phyloP scores from a whole-genome alignment of 2,888 invertebrate genomes.

The Corbicula japonica region DNA sequence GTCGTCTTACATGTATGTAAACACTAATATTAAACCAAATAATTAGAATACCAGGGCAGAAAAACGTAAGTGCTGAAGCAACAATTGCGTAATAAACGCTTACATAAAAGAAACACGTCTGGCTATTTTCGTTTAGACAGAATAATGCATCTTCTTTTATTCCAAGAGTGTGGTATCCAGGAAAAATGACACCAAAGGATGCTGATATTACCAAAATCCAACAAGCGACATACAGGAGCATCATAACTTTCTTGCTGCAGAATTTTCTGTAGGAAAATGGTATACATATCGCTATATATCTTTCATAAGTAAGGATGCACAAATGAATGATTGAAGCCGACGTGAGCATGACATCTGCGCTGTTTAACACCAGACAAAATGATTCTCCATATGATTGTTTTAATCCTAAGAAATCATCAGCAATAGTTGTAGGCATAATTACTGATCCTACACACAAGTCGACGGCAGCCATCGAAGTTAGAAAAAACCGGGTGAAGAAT shows the following conservation, averaged over 20 bases:
- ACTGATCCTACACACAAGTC: conserved; percentile 44
- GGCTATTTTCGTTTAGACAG: conserved; percentile 8
- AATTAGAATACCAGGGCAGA: conserved; percentile 36
- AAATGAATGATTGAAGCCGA: conserved; percentile 52
- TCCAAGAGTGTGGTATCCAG: conserved; percentile 19
- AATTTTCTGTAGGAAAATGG: conserved; percentile 39
- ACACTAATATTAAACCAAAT: conserved; percentile 36
- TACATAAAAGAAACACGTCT: conserved; percentile 22
- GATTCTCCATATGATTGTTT: conserved; percentile 10
- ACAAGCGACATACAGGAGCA: conserved; percentile 16
- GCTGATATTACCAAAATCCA: conserved; percentile 24
- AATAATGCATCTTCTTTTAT: background rate
- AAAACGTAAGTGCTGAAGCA: conserved; percentile 29
- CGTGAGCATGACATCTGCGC: conserved; percentile 44
- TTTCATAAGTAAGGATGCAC: conserved; percentile 40
- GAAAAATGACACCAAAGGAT: conserved; percentile 48
- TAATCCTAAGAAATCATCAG: conserved; percentile 21
- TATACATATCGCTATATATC: conserved; percentile 42
- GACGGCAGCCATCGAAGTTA: conserved; percentile 39
- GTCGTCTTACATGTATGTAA: background rate
- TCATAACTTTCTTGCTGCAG: conserved; percentile 22
- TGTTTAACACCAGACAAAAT: conserved; percentile 41
- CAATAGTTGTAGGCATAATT: conserved; percentile 50
- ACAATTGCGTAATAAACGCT: conserved; percentile 30
- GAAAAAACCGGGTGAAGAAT: conserved; percentile 42